These are phyloP conservation scores for Melanchra persicariae DNA, from an alignment of 2,888 invertebrate species.

Conservation along the genomic window DNA sequence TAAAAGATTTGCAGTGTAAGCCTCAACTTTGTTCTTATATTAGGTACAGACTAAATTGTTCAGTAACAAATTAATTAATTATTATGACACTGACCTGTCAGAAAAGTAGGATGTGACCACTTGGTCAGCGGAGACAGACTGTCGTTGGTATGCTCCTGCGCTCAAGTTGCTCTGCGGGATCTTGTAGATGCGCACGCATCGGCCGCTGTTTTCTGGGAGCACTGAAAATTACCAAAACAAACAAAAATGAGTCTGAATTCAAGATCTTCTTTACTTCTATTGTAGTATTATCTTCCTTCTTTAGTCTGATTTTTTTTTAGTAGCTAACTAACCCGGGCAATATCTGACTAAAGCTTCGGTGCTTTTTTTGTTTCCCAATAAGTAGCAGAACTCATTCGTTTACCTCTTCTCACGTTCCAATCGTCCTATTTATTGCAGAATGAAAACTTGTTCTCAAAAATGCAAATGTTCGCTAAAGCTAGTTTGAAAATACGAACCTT, in stretches of 20 bases:
- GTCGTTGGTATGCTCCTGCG: conserved; percentile 86
- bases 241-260: no score
- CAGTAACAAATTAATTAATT: no score
- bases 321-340: no score
- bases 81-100: conserved; percentile 76
- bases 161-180: conserved; percentile 88
- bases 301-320: no score
- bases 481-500: conserved; percentile 73
- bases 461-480: no score
- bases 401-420: no score
- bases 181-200: conserved; percentile 87
- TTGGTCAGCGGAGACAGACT: conserved; percentile 87
- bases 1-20: not conserved
- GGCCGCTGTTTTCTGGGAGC: conserved; percentile 86
- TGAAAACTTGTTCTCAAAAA: not conserved
- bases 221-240: conserved; percentile 68
- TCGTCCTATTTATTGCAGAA: no score
- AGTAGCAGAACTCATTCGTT: no score
- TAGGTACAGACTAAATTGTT: not conserved
- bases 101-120: conserved; percentile 86
- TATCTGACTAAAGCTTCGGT: no score
- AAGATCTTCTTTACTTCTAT: no score
- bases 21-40: not conserved
- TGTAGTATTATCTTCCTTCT: no score
- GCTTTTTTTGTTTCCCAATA: no score